Evolutionary conservation across 2,113 vertebrate species (phyloP).

Genomic region (Coturnix japonica): DNA sequence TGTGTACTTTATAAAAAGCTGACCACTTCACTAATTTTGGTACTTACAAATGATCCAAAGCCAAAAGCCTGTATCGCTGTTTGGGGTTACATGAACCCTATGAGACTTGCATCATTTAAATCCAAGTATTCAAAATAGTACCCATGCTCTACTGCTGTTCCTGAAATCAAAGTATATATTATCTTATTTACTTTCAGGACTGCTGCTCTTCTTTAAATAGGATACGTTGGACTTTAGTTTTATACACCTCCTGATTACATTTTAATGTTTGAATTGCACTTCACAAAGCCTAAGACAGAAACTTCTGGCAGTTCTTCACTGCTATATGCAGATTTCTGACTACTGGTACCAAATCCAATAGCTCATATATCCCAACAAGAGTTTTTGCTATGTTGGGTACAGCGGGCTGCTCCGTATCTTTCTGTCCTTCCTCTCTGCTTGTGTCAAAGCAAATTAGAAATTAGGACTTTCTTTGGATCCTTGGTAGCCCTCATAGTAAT

Average conservation of each 20-base stretch:
- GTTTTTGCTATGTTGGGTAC: not conserved
- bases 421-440: not conserved
- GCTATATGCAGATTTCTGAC: not conserved
- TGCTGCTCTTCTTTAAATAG: not conserved
- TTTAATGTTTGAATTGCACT: not conserved
- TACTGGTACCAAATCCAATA: not conserved
- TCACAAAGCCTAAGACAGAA: not conserved
- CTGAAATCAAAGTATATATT: not conserved
- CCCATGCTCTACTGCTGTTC: not conserved
- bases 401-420: not conserved
- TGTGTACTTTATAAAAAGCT: not conserved
- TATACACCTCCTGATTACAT: fast-evolving
- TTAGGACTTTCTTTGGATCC: not conserved
- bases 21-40: not conserved
- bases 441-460: constrained; percentile 2
- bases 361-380: not conserved
- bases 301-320: not conserved
- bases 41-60: not conserved
- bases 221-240: not conserved
- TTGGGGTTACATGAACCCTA: not conserved
- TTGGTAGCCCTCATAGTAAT: not conserved
- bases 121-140: not conserved
- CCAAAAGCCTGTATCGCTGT: not conserved
- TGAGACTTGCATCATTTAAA: not conserved
- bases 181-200: not conserved